These are phyloP conservation scores for Drosophila recens DNA, from an alignment of 2,888 invertebrate genomes.

Conservation along the genomic window DNA sequence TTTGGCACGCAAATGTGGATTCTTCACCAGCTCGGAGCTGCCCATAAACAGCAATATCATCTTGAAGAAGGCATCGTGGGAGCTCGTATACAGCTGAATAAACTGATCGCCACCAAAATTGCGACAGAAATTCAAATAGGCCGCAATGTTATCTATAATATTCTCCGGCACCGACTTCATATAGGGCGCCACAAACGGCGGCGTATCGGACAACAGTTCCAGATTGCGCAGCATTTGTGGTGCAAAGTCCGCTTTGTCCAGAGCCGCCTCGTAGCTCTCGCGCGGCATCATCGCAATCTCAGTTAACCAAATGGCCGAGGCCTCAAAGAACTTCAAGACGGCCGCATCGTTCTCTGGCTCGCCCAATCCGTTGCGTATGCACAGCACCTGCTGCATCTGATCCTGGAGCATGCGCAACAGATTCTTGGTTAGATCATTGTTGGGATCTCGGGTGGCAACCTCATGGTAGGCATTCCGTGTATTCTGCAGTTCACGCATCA, in stretches of 20 bases:
- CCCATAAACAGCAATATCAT: constrained; percentile 96
- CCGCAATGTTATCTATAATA: constrained; percentile 94
- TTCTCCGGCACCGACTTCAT: constrained; percentile 95
- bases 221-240: constrained; percentile 86
- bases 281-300: constrained; percentile 90
- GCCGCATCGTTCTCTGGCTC: constrained; percentile 90
- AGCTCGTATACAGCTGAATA: constrained; percentile 88
- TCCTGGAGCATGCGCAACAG: constrained; percentile 89
- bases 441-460: constrained; percentile 87
- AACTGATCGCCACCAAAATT: constrained; percentile 89
- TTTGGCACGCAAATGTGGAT: constrained; percentile 96
- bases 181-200: constrained; percentile 90
- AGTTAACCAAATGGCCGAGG: constrained; percentile 93
- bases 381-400: constrained; percentile 89
- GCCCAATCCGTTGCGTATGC: constrained; percentile 90
- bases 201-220: constrained; percentile 85
- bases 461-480: constrained; percentile 91
- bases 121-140: constrained; percentile 91
- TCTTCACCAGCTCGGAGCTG: constrained; percentile 91
- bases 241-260: constrained; percentile 86
- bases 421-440: constrained; percentile 88
- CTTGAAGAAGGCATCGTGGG: constrained; percentile 87
- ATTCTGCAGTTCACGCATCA: constrained; percentile 90
- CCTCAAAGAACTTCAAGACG: constrained; percentile 91
- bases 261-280: constrained; percentile 77